These are phyloP conservation scores for Stenolophus ochropezus DNA, from an alignment of 2,888 invertebrate species.

Conservation along the genomic window DNA sequence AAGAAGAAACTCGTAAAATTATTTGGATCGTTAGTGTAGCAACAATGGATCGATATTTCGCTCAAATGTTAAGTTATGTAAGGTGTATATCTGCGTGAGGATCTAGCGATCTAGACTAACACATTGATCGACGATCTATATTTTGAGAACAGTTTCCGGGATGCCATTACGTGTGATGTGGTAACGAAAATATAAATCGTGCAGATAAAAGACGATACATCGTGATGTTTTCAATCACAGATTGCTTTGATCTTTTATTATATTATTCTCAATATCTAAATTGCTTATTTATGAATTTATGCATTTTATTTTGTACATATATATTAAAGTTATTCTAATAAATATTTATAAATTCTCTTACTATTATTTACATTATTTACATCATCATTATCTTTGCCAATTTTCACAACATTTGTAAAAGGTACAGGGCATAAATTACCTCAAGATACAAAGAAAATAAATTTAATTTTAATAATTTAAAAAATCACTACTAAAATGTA, in stretches of 20 bases:
- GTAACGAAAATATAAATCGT: constrained; percentile 19
- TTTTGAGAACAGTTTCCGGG: constrained; percentile 39
- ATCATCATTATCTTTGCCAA: no score
- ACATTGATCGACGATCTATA: constrained; percentile 32
- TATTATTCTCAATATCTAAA: not conserved
- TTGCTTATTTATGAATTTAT: no score
- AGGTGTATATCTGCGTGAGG: constrained; percentile 15
- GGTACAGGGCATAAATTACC: no score
- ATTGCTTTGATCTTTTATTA: constrained; percentile 32
- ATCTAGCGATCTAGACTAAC: constrained; percentile 40
- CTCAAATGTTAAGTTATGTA: constrained; percentile 45
- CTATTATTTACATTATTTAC: no score
- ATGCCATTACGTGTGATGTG: constrained; percentile 22
- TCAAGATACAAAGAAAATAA: no score
- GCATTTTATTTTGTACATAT: no score
- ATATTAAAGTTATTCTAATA: no score
- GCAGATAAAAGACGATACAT: constrained; percentile 6
- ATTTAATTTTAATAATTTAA: no score
- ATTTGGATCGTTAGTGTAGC: constrained; percentile 28
- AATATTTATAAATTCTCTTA: no score
- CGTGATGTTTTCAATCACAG: not conserved
- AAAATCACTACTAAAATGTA: no score
- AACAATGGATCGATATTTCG: constrained; percentile 49
- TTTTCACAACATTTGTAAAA: no score
- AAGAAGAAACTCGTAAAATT: constrained; percentile 9